These are phyloP conservation scores for Sminthurides aquaticus DNA, from an alignment of 2,888 invertebrate genomes.

Conservation along the genomic window DNA sequence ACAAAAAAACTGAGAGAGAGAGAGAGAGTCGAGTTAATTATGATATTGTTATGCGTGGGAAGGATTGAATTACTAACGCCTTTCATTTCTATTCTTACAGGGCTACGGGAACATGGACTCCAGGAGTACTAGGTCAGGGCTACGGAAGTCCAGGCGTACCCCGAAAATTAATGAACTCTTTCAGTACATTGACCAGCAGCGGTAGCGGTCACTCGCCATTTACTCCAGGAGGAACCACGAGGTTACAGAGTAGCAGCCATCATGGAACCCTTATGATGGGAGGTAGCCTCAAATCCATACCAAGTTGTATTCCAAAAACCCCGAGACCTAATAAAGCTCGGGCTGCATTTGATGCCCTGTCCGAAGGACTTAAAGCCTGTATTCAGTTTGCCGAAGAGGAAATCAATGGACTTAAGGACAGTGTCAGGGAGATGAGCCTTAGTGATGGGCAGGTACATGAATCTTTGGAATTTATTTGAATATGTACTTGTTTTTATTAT, in stretches of 20 bases:
- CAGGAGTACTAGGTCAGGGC: conserved; percentile 21
- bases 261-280: not conserved
- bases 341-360: conserved; percentile 24
- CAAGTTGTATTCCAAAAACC: conserved; percentile 25
- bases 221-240: conserved; percentile 7
- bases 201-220: conserved; percentile 13
- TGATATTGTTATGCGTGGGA: not conserved
- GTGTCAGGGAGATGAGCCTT: conserved; percentile 21
- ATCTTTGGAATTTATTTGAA: not conserved
- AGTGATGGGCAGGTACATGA: conserved; percentile 16
- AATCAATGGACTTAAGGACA: conserved; percentile 32
- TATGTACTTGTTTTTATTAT: not conserved
- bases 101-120: conserved; percentile 23
- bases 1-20: not conserved
- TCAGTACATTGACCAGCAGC: conserved; percentile 16
- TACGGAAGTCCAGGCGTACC: conserved; percentile 22
- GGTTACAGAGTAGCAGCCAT: not conserved
- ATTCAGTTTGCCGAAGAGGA: conserved; percentile 43
- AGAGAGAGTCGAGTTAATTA: not conserved
- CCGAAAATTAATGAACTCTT: conserved; percentile 20
- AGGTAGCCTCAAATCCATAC: conserved; percentile 15
- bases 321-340: conserved; percentile 23
- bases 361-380: conserved; percentile 41
- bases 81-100: not conserved
- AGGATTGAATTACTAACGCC: not conserved